Conservation (phyloP, 2,888 invertebrate genomes). For the Limnephilus rhombicus region DNA sequence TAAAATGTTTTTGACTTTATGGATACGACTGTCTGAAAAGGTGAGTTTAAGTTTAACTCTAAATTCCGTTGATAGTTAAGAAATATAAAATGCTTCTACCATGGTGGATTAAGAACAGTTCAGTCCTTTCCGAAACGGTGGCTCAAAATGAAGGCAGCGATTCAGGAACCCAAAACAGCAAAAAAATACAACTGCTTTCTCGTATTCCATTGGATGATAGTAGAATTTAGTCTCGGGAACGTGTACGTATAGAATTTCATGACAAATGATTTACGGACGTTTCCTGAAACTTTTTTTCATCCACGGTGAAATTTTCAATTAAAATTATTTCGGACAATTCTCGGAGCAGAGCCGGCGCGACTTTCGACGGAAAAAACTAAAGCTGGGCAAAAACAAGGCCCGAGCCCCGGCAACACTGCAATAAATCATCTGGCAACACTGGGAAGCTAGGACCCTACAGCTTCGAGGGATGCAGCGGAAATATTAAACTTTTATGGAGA, state of each 20-base stretch:
- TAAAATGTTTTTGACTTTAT: too few relatives aligned
- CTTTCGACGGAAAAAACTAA: constrained; percentile 12
- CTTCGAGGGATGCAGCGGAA: not conserved
- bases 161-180: not conserved
- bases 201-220: not conserved
- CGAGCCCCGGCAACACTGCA: constrained; percentile 35
- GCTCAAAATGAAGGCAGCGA: not conserved
- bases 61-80: not conserved
- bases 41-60: too few relatives aligned
- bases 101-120: not conserved
- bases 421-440: constrained; percentile 36
- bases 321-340: constrained; percentile 49
- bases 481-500: not conserved
- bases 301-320: constrained; percentile 46
- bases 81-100: not conserved
- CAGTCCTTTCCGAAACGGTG: not conserved
- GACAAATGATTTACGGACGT: constrained; percentile 44
- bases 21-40: too few relatives aligned
- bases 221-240: not conserved
- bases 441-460: not conserved
- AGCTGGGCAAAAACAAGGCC: constrained; percentile 37
- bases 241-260: constrained; percentile 32
- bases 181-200: not conserved
- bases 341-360: constrained; percentile 25
- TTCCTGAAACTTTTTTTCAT: constrained; percentile 44